Evolutionary conservation across 2,888 invertebrate genomes (phyloP).

Genomic region (Pecten maximus): DNA sequence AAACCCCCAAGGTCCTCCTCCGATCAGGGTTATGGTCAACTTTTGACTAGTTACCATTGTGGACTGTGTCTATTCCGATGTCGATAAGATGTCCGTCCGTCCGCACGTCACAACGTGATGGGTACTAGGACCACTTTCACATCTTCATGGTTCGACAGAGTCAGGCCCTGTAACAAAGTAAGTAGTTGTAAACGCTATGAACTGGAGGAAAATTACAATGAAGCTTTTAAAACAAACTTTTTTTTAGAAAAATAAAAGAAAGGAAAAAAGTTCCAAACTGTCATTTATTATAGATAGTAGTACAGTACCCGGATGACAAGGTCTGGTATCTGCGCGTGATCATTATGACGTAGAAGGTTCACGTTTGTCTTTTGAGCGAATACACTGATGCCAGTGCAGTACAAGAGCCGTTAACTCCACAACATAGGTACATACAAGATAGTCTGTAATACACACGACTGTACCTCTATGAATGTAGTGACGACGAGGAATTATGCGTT

Average conservation of each 20-base stretch:
- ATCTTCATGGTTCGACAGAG: conserved; percentile 18
- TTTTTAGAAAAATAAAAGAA: too few relatives aligned
- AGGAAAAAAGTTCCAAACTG: too few relatives aligned
- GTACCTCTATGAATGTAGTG: not conserved
- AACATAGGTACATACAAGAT: not conserved
- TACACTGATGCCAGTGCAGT: not conserved
- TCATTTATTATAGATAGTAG: too few relatives aligned
- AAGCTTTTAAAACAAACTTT: too few relatives aligned
- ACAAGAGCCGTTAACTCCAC: not conserved
- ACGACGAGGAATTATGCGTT: not conserved
- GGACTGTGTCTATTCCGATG: conserved; percentile 10
- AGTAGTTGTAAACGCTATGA: not conserved
- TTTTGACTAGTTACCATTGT: conserved; percentile 73
- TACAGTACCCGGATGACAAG: too few relatives aligned
- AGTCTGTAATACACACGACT: not conserved
- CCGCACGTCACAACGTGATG: not conserved
- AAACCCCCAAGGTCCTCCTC: conserved; percentile 82
- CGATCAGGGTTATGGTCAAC: conserved; percentile 72
- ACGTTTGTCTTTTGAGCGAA: too few relatives aligned
- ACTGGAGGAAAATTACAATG: too few relatives aligned
- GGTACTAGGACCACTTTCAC: not conserved
- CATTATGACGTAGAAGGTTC: too few relatives aligned
- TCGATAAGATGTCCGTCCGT: conserved; percentile 36
- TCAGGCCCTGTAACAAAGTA: not conserved
- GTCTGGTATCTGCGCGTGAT: too few relatives aligned